A percentile compares a stretch with the other conserved stretches of the same genome.
Evolutionary conservation across 2,888 invertebrate species (phyloP).

Genomic region (Epinotia brunnichana): DNA sequence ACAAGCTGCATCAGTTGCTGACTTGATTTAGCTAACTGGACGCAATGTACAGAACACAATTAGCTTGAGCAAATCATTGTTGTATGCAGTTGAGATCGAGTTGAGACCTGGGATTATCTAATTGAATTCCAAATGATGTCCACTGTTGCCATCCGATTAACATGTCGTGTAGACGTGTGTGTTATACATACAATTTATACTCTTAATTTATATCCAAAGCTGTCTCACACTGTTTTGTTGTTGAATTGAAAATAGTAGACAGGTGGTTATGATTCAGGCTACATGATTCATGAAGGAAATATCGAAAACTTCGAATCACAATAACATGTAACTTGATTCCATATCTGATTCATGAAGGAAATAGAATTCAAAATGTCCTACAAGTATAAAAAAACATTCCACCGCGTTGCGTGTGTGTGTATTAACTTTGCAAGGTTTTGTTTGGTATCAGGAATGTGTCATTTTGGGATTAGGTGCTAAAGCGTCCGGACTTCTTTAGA

Average conservation of each 20-base stretch:
- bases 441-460: neutral
- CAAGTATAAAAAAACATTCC: too few relatives aligned
- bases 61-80: slow-evolving; percentile 11
- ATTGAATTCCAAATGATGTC: slow-evolving; percentile 16
- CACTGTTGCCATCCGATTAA: neutral
- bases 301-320: too few relatives aligned
- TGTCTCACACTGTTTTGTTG: neutral
- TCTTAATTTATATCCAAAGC: too few relatives aligned
- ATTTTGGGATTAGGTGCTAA: too few relatives aligned
- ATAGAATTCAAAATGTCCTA: neutral
- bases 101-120: neutral
- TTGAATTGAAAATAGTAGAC: neutral
- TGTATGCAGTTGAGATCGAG: neutral
- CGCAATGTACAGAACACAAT: slow-evolving; percentile 15
- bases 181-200: neutral
- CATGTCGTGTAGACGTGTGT: neutral
- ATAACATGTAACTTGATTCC: too few relatives aligned
- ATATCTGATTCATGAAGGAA: neutral
- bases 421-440: neutral
- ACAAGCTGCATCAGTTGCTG: neutral
- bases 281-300: too few relatives aligned
- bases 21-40: slow-evolving; percentile 5
- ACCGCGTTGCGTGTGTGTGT: too few relatives aligned
- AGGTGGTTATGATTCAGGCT: too few relatives aligned
- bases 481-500: too few relatives aligned